phyloP scores from a whole-genome alignment of 2,888 invertebrate genomes.

The Brachyopa scutellaris region DNA sequence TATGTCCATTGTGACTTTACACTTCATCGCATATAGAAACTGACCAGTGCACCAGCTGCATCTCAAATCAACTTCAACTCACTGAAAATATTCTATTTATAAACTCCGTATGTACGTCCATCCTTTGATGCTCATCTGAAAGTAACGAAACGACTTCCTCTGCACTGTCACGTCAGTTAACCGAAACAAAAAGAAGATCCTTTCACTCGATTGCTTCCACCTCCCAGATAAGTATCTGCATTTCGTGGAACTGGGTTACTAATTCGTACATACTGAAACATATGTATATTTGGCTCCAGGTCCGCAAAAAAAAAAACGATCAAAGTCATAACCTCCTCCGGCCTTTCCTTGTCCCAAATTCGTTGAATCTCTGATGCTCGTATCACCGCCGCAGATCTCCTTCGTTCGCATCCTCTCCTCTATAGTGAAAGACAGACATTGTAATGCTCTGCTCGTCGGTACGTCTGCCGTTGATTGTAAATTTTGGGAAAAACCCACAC shows the following conservation, averaged over 20 bases:
- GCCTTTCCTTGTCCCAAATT: conserved; percentile 37
- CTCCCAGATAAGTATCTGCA: conserved; percentile 7
- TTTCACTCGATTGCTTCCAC: conserved; percentile 24
- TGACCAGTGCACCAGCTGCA: no score
- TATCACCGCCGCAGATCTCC: no score
- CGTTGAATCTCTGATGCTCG: no score
- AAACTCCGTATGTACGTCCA: no score
- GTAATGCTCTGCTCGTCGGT: neutral
- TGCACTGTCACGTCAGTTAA: neutral
- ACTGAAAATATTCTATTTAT: neutral
- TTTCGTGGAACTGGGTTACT: conserved; percentile 18
- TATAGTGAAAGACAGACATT: neutral
- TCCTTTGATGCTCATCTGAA: neutral
- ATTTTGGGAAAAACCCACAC: neutral
- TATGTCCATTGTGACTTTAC: no score
- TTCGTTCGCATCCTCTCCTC: neutral
- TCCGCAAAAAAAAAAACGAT: conserved; percentile 22
- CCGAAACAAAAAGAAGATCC: conserved; percentile 27
- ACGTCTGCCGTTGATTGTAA: conserved; percentile 18
- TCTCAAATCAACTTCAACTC: neutral
- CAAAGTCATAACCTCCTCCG: conserved; percentile 9
- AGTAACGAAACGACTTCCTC: neutral
- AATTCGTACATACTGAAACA: no score
- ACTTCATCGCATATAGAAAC: no score
- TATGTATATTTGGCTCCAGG: conserved; percentile 21